Base-by-base conservation (phyloP, 1,140 invertebrate genomes). In the Lepidurus apus region DNA sequence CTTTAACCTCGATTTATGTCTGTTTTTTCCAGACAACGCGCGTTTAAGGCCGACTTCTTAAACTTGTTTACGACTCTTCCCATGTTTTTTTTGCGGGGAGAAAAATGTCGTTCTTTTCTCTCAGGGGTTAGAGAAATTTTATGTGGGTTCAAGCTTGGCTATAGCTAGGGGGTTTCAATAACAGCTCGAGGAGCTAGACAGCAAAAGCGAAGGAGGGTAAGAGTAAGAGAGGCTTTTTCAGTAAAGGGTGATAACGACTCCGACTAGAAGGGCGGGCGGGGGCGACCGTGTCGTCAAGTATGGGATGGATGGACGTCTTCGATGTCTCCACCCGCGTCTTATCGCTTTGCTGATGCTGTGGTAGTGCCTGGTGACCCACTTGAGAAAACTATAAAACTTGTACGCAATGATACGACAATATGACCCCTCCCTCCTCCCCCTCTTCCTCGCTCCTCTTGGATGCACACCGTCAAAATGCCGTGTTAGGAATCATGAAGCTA, bases 261-360 rank as follows among this genome's bases (percentile, higher is more conserved):
- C 17, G 21, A 65, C 53, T n/a, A 65, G n/a, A 13, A 17, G 21
- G 21, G 7, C 17, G 53, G 53, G n/a, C 6, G 53, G 53, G 17
- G 17, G 53, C 4, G n/a, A 13, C 53, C 53, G 9, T 65, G 53
- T 65, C 53, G 53, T 65, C 53, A 65, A 65, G 53, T 65, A 21
- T 21, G 13, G 9, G 53, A 11, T 21, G 9, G 53, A 11, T 21
- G 17, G 53, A 65, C 53, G 53, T 65, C 53, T 65, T 65, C 53
- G 53, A 65, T 65, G 53, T 65, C 53, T 65, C 53, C 53, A 9
- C 53, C 17, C 53, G 53, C 13, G 8, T 65, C 53, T 65, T 65
- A 65, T 65, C 53, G 53, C 53, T 65, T 65, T 65, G 13, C 53
- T 65, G 53, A 65, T 65, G 53, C 53, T 65, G 53, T 65, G 53